phyloP scores from a whole-genome alignment of 2,888 invertebrate species.

The Drosophila dives region DNA sequence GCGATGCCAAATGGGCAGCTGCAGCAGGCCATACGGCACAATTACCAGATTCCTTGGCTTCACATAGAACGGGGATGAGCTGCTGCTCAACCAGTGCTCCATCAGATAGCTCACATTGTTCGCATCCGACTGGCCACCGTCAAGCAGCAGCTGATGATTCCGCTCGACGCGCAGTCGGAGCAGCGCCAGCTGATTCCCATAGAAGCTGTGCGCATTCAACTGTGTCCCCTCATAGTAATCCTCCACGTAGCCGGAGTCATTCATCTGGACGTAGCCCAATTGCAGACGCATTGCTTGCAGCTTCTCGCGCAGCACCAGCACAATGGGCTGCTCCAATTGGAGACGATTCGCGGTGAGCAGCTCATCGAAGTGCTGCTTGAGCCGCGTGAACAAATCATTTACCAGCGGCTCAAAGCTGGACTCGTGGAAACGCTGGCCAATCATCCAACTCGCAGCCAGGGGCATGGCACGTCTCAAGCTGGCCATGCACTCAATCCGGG shows the following conservation, averaged over 20 bases:
- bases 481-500: constrained; percentile 76
- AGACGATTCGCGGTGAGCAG: constrained; percentile 75
- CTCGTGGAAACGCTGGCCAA: constrained; percentile 76
- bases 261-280: constrained; percentile 76
- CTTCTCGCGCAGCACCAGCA: constrained; percentile 73
- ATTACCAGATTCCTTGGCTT: constrained; percentile 79
- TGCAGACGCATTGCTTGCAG: constrained; percentile 76
- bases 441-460: constrained; percentile 77
- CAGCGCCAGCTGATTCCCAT: constrained; percentile 79
- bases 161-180: constrained; percentile 69
- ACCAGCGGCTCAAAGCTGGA: constrained; percentile 62
- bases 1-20: constrained; percentile 77
- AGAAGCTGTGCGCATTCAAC: constrained; percentile 74
- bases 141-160: constrained; percentile 60
- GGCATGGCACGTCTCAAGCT: constrained; percentile 82
- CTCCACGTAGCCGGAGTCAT: constrained; percentile 66
- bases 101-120: constrained; percentile 63
- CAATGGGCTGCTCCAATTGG: constrained; percentile 69
- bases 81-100: constrained; percentile 71
- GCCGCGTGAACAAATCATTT: constrained; percentile 61
- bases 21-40: constrained; percentile 79
- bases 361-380: constrained; percentile 73
- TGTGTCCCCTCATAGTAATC: constrained; percentile 71
- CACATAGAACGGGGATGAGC: constrained; percentile 81
- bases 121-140: constrained; percentile 27